A percentile compares a stretch with the other conserved stretches of the same genome.
Conservation (phyloP, 1,140 invertebrate genomes). For the Brachionus manjavacas region DNA sequence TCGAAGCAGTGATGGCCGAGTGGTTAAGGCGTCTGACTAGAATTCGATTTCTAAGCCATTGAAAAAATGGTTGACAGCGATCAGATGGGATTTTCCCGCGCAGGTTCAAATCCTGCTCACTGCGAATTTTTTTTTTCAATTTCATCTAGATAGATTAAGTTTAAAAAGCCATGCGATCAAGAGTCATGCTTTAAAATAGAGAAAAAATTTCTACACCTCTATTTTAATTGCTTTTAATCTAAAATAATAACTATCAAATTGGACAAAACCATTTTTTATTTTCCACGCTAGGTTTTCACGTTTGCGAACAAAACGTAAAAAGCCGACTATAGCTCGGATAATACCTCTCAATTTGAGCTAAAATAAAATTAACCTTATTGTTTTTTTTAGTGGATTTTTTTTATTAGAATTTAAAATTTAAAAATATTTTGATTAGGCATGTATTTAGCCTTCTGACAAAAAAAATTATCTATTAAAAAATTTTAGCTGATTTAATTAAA, state of each 20-base stretch:
- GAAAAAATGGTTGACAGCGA: neutral
- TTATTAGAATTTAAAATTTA: neutral
- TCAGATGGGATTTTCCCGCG: neutral
- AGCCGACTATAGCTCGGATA: conserved; percentile 66
- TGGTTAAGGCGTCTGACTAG: neutral
- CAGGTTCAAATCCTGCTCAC: neutral
- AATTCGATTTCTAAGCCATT: neutral
- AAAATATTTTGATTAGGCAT: no score
- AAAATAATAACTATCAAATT: neutral
- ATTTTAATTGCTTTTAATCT: conserved; percentile 31
- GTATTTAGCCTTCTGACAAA: no score
- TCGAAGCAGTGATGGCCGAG: neutral
- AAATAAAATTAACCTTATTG: neutral
- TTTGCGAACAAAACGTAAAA: conserved; percentile 53
- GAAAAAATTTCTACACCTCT: neutral
- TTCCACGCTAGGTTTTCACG: neutral
- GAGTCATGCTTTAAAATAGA: neutral
- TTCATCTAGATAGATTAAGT: neutral
- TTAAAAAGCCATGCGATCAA: neutral
- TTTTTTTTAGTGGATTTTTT: neutral
- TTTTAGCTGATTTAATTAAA: no score
- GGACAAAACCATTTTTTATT: neutral
- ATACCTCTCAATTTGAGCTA: conserved; percentile 61
- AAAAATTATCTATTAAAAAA: no score
- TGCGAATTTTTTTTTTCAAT: neutral